Conservation (phyloP, 1,140 invertebrate species). For the Armadillidium nasatum region DNA sequence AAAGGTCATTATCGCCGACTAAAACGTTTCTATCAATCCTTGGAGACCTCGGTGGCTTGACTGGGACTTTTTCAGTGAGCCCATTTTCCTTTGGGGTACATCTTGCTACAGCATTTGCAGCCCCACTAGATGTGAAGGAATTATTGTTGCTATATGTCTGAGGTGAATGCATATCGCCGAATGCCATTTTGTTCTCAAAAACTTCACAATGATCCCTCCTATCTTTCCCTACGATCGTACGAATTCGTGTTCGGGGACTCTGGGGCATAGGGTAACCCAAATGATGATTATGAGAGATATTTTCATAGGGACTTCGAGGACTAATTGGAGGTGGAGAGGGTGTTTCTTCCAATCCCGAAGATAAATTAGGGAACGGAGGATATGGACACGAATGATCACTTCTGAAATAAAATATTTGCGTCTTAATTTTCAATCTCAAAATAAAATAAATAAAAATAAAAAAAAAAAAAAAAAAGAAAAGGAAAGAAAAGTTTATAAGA, state of each 20-base stretch:
- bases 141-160: no score
- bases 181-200: slow-evolving; percentile 36
- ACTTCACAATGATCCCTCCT: slow-evolving; percentile 31
- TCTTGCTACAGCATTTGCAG: no score
- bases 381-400: slow-evolving; percentile 22
- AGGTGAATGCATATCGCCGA: slow-evolving; percentile 4
- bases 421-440: background rate
- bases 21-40: slow-evolving; percentile 34
- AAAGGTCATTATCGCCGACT: slow-evolving; percentile 20
- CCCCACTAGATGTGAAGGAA: no score
- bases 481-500: no score
- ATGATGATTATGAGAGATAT: slow-evolving; percentile 31
- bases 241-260: slow-evolving; percentile 35
- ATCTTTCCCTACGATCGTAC: slow-evolving; percentile 34
- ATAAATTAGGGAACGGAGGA: slow-evolving; percentile 8
- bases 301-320: slow-evolving; percentile 38
- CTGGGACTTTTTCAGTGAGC: slow-evolving; percentile 26
- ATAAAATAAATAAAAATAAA: no score
- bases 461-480: no score
- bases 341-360: slow-evolving; percentile 25
- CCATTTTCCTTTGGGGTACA: slow-evolving; percentile 12
- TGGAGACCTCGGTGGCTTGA: slow-evolving; percentile 34
- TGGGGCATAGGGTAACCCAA: slow-evolving; percentile 36
- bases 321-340: slow-evolving; percentile 33
- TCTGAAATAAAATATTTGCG: slow-evolving; percentile 28